These are phyloP conservation scores for Megatriorchis doriae DNA, from an alignment of 2,113 vertebrate species.

Conservation along the genomic window DNA sequence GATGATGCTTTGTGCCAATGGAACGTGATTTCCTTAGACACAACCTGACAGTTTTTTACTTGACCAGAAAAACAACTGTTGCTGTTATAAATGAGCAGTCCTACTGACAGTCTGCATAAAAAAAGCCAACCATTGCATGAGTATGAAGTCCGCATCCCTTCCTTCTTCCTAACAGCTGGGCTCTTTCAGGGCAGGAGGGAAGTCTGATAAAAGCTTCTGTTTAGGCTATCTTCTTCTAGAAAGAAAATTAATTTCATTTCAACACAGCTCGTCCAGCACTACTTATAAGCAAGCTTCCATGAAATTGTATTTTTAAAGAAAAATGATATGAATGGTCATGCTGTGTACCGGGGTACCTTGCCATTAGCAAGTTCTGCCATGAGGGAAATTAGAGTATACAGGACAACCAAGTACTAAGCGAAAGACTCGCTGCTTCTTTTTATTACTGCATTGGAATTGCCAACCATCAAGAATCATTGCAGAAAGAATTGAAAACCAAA, in stretches of 20 bases:
- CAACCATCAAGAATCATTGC: background rate
- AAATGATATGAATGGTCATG: accelerated
- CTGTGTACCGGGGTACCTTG: background rate
- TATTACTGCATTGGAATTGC: background rate
- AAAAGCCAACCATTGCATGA: background rate
- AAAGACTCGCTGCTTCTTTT: background rate
- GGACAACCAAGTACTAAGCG: background rate
- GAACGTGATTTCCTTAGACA: background rate
- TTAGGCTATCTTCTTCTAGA: background rate
- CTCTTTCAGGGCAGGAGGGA: background rate
- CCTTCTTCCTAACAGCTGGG: background rate
- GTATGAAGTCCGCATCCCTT: background rate
- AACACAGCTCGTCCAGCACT: background rate
- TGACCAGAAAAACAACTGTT: background rate
- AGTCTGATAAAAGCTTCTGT: background rate
- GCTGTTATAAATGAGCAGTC: background rate
- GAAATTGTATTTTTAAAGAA: background rate
- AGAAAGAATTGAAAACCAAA: background rate
- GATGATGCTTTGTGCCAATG: background rate
- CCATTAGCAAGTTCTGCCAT: background rate
- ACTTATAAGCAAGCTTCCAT: background rate
- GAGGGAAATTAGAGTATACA: background rate
- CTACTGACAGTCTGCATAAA: background rate
- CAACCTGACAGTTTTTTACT: background rate
- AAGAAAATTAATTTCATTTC: background rate